Evolutionary conservation across 37 sponge, comb jelly and placozoan genomes (phyloP).

Genomic region (Spongilla lacustris): DNA sequence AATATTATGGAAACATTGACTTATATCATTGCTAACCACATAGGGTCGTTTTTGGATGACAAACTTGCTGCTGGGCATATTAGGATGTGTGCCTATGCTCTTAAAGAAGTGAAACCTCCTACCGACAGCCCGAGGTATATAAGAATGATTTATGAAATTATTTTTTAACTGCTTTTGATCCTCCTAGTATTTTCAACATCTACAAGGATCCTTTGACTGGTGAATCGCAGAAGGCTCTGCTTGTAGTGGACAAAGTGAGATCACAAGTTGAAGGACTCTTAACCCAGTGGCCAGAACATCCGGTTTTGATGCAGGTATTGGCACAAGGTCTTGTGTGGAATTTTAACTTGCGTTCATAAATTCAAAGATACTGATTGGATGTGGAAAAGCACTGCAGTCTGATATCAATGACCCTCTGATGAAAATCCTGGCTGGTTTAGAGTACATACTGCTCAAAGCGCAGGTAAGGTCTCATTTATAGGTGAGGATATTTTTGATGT

Average conservation of each 20-base stretch:
- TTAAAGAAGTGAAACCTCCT: background rate
- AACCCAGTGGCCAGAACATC: constrained; percentile 90
- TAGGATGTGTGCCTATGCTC: background rate
- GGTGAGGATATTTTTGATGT: no score
- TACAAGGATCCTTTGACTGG: constrained; percentile 59
- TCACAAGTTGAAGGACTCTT: constrained; percentile 37
- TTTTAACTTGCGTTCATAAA: background rate
- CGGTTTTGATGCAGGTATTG: constrained; percentile 78
- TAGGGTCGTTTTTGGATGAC: background rate
- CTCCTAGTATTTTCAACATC: constrained; percentile 42
- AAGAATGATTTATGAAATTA: background rate
- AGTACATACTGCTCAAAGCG: constrained; percentile 80
- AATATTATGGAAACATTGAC: no score
- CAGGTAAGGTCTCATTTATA: constrained; percentile 51
- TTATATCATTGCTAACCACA: no score
- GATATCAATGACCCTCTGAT: constrained; percentile 68
- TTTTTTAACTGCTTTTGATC: background rate
- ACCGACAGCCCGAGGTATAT: background rate
- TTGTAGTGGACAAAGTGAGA: constrained; percentile 29
- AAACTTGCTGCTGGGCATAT: background rate
- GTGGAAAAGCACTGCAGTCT: constrained; percentile 62
- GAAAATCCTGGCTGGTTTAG: constrained; percentile 85
- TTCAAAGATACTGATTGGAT: constrained; percentile 47
- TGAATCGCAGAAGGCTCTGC: constrained; percentile 26
- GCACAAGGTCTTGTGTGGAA: no score